phyloP scores from a whole-genome alignment of 2,113 vertebrate genomes.

The Gavialis gangeticus region DNA sequence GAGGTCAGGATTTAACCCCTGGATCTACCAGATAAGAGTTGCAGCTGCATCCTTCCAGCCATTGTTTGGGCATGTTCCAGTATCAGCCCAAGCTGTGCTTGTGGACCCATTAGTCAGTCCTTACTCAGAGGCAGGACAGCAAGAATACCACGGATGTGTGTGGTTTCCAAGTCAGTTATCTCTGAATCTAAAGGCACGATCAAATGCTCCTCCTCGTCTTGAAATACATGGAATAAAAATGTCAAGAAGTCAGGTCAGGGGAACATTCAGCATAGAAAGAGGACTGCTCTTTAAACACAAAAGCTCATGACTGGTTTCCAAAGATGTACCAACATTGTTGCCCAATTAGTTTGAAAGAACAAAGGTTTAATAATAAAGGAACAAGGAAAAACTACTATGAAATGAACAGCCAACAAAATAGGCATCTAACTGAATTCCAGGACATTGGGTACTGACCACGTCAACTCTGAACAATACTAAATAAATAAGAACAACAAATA shows the following conservation, averaged over 20 bases:
- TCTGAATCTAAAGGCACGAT: constrained; percentile 26
- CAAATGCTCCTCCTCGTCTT: constrained; percentile 20
- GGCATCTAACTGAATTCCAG: background rate
- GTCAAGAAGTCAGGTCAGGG: constrained; percentile 29
- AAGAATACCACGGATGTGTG: background rate
- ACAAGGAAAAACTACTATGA: background rate
- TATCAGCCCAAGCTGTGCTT: rapidly evolving
- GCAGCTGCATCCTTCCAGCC: background rate
- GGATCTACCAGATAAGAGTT: background rate
- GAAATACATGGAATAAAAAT: background rate
- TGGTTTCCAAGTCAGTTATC: background rate
- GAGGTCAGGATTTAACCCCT: background rate
- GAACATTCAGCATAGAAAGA: constrained; percentile 42
- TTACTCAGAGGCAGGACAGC: background rate
- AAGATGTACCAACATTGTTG: background rate
- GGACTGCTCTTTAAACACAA: background rate
- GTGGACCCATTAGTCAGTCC: background rate
- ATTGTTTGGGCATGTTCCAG: background rate
- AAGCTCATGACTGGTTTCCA: background rate
- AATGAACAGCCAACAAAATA: background rate
- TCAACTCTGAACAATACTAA: background rate
- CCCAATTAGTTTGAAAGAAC: constrained; percentile 21
- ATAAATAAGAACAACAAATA: constrained; percentile 42
- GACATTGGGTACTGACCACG: background rate
- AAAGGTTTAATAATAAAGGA: constrained; percentile 2